Conservation (phyloP, 2,113 vertebrate genomes). For the Neodontobutis hainanensis region DNA sequence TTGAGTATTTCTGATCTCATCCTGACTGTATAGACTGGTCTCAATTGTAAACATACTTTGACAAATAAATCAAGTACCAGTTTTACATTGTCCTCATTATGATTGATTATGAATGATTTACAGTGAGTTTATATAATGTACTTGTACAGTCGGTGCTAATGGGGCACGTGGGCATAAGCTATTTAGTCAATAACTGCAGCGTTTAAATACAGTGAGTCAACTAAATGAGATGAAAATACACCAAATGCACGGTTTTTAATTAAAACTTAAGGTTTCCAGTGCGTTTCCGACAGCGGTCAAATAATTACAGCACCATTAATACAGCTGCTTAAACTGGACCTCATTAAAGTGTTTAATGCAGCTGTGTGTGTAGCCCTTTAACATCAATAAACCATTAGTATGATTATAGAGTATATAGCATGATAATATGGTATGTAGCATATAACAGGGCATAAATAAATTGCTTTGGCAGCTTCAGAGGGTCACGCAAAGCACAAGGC, state of each 20-base stretch:
- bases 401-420: slow-evolving; percentile 17
- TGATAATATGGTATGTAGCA: not conserved
- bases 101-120: no score
- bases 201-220: not conserved
- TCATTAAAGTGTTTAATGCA: slow-evolving; percentile 21
- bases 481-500: not conserved
- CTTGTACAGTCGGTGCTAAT: no score
- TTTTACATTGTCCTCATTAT: no score
- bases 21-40: no score
- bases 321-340: not conserved
- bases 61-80: no score
- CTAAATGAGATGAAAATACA: not conserved
- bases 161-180: no score
- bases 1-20: no score
- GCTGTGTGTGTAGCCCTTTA: slow-evolving; percentile 20
- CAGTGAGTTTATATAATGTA: no score
- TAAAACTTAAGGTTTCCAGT: not conserved
- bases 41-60: no score
- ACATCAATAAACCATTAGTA: slow-evolving; percentile 39
- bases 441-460: not conserved
- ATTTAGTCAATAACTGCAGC: not conserved
- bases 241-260: not conserved
- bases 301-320: not conserved
- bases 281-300: not conserved
- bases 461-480: not conserved